These are phyloP conservation scores for Palythoa grandiflora DNA, from an alignment of 92 coral and sea anemone genomes.

Conservation along the genomic window DNA sequence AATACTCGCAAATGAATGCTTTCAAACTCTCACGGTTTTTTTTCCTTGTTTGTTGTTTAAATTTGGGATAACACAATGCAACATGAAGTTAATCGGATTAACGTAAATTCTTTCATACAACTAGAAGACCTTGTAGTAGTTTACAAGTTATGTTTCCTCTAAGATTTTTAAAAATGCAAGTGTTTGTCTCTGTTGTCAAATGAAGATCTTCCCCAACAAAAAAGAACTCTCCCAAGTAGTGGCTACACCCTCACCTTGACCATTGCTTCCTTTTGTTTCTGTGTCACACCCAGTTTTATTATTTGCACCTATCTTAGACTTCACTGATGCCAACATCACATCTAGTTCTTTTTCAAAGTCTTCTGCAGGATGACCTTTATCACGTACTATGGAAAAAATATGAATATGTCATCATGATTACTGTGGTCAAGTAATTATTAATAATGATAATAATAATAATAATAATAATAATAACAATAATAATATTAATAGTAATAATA, in stretches of 20 bases:
- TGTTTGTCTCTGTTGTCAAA: neutral
- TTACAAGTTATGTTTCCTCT: too few species aligned
- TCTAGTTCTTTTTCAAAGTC: constrained; percentile 83
- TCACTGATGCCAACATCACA: constrained; percentile 75
- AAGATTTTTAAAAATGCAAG: neutral
- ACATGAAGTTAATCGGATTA: too few species aligned
- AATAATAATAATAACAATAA: too few species aligned
- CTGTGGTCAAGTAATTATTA: too few species aligned
- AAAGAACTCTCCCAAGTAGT: neutral
- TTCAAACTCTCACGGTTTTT: too few species aligned
- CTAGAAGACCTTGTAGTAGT: too few species aligned
- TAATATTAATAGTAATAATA: too few species aligned
- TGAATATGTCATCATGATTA: neutral
- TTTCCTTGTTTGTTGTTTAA: too few species aligned
- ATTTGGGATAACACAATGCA: too few species aligned
- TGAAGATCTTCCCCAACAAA: neutral
- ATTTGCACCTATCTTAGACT: constrained; percentile 3
- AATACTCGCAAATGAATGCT: too few species aligned
- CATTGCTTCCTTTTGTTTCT: constrained; percentile 29
- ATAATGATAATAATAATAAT: too few species aligned
- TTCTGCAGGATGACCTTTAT: constrained; percentile 45
- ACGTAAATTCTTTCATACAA: too few species aligned
- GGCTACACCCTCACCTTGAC: constrained; percentile 8
- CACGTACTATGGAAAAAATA: neutral
- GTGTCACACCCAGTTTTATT: neutral